These are phyloP conservation scores for Ptilodon capucinus DNA, from an alignment of 2,888 invertebrate species.

Conservation along the genomic window DNA sequence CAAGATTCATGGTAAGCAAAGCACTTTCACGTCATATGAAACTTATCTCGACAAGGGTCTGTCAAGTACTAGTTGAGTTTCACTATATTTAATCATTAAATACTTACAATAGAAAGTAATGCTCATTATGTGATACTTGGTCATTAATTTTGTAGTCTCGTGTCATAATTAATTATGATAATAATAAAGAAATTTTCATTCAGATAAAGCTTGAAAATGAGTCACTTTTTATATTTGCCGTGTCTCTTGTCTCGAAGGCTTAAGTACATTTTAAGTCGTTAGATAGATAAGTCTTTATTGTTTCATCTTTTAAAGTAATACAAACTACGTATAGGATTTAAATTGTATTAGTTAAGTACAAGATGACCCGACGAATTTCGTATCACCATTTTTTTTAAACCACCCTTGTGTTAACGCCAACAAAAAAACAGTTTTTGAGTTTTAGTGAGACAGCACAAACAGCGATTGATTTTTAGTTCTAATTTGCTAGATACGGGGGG, in stretches of 20 bases:
- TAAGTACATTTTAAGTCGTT: background rate
- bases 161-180: slow-evolving; percentile 7
- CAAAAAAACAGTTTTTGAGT: no score
- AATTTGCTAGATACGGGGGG: no score
- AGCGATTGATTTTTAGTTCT: no score
- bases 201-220: no score
- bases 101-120: slow-evolving; percentile 16
- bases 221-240: background rate
- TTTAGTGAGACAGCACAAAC: no score
- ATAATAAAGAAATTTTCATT: background rate
- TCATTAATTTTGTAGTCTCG: slow-evolving; percentile 7
- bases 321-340: no score
- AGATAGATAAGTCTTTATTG: no score
- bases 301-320: no score
- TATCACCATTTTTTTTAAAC: no score
- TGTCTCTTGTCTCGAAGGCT: background rate
- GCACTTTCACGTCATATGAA: background rate
- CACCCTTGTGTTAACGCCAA: no score
- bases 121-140: background rate
- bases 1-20: slow-evolving; percentile 15
- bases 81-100: slow-evolving; percentile 18
- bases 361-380: no score
- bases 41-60: slow-evolving; percentile 8
- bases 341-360: no score
- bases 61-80: slow-evolving; percentile 11